A percentile compares a stretch with the other conserved stretches of the same genome.
Evolutionary conservation across 23 tunicate genomes (phyloP).

Genomic region (Aplidium turbinatum): DNA sequence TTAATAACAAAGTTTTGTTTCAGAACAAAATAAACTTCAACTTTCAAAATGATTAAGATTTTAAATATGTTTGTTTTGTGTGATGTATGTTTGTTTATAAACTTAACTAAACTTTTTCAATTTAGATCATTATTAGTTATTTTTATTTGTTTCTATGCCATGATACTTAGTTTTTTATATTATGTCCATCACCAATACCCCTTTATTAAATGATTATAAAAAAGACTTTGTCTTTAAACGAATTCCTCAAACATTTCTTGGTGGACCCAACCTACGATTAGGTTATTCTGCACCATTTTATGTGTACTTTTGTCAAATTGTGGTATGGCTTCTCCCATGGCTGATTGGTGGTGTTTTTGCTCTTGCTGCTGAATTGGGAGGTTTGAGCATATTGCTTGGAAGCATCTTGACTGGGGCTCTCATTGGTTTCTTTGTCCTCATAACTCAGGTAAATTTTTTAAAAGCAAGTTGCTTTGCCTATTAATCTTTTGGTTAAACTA

Average conservation of each 20-base stretch:
- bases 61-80: too few relatives aligned
- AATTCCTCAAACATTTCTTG: slow-evolving; percentile 74
- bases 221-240: slow-evolving; percentile 51
- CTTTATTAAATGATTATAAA: slow-evolving; percentile 69
- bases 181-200: slow-evolving; percentile 50
- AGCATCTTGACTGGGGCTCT: slow-evolving; percentile 29
- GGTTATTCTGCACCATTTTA: slow-evolving; percentile 64
- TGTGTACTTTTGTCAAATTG: slow-evolving; percentile 49
- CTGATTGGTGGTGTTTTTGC: slow-evolving; percentile 50
- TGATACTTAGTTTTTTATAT: too few relatives aligned
- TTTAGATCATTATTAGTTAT: too few relatives aligned
- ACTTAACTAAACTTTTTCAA: too few relatives aligned
- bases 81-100: too few relatives aligned
- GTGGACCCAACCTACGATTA: slow-evolving; percentile 59
- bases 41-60: too few relatives aligned
- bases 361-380: slow-evolving; percentile 46
- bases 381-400: slow-evolving; percentile 20
- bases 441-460: slow-evolving; percentile 33
- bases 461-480: too few relatives aligned
- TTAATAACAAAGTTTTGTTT: too few relatives aligned
- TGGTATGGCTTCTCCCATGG: slow-evolving; percentile 67
- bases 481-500: too few relatives aligned
- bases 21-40: too few relatives aligned
- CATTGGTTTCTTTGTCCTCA: slow-evolving; percentile 35
- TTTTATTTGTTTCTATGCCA: too few relatives aligned